Evolutionary conservation across 2,113 vertebrate species (phyloP).

Genomic region (Eurypyga helias): DNA sequence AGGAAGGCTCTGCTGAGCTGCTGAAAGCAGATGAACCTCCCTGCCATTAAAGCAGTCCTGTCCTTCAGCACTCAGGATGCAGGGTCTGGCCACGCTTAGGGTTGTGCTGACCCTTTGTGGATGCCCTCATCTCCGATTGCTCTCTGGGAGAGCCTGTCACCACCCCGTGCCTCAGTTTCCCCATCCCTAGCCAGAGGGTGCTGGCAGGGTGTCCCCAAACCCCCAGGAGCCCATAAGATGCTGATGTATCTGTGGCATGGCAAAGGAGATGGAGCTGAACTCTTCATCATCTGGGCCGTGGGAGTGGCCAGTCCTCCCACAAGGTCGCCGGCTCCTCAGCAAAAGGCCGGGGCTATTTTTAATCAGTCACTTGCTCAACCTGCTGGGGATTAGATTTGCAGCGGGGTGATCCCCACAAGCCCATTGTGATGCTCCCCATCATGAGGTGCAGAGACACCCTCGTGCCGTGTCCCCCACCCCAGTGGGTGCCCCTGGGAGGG

Average conservation of each 20-base stretch:
- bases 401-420: fast-evolving
- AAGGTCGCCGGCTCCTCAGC: not conserved
- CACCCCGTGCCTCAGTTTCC: not conserved
- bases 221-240: not conserved
- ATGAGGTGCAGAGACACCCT: not conserved
- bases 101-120: not conserved
- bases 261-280: not conserved
- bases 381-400: not conserved
- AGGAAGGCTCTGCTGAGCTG: not conserved
- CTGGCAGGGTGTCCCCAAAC: not conserved
- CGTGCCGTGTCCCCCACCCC: no score
- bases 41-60: fast-evolving
- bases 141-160: not conserved
- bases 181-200: not conserved
- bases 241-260: fast-evolving
- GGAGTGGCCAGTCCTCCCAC: not conserved
- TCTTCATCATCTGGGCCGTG: not conserved
- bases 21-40: not conserved
- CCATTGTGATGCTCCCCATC: not conserved
- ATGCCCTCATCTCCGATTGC: not conserved
- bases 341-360: conserved; percentile 45
- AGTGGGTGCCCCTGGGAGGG: fast-evolving
- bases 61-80: not conserved
- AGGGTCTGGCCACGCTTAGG: fast-evolving
- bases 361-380: not conserved